phyloP scores from a whole-genome alignment of 2,113 vertebrate genomes.

The Pogonocichla stellata region DNA sequence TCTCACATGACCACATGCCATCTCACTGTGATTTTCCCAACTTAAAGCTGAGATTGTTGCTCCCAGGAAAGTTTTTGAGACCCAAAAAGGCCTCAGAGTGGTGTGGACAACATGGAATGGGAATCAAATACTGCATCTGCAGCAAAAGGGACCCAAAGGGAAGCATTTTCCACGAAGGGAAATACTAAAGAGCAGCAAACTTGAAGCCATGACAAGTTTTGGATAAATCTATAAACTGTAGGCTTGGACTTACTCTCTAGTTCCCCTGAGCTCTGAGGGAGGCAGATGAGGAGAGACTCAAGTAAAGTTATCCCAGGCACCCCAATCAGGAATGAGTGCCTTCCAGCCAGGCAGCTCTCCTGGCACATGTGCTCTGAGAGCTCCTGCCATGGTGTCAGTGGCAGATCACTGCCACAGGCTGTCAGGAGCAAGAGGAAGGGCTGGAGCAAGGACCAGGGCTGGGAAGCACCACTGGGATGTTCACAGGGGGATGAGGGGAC shows the following conservation, averaged over 20 bases:
- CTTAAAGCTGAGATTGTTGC: background rate
- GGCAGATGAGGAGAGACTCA: background rate
- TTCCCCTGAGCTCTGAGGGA: background rate
- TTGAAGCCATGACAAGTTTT: background rate
- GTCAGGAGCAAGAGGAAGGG: background rate
- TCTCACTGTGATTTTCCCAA: background rate
- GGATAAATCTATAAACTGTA: background rate
- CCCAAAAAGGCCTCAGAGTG: background rate
- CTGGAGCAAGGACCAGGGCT: background rate
- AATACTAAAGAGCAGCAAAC: background rate
- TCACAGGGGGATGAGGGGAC: background rate
- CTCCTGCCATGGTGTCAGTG: background rate
- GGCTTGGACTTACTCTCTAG: background rate
- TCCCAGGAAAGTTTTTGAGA: background rate
- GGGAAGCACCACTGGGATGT: background rate
- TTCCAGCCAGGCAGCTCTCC: background rate
- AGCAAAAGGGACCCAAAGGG: background rate
- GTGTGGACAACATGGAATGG: background rate
- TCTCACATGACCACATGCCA: rapidly evolving
- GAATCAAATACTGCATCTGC: background rate
- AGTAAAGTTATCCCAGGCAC: background rate
- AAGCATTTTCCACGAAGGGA: background rate
- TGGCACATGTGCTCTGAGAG: background rate
- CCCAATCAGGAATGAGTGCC: background rate
- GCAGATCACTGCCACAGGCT: background rate